phyloP scores from a whole-genome alignment of 2,888 invertebrate species.

The Ferdinandea cuprea region DNA sequence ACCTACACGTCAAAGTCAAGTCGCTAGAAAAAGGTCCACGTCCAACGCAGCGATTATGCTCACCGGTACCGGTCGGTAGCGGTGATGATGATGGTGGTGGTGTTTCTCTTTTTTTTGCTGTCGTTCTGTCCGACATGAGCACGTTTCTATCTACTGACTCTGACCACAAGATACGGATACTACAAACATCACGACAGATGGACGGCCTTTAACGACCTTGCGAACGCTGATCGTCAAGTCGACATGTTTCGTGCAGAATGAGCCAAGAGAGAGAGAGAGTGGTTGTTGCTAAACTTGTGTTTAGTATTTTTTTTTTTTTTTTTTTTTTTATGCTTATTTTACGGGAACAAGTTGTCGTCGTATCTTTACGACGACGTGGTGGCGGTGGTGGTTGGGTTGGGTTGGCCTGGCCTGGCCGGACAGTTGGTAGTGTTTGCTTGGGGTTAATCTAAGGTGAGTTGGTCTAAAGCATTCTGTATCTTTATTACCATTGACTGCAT shows the following conservation, averaged over 20 bases:
- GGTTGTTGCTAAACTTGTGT: constrained; percentile 64
- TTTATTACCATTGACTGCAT: constrained; percentile 56
- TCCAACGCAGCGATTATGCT: constrained; percentile 46
- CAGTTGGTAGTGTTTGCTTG: constrained; percentile 56
- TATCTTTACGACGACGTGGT: constrained; percentile 9
- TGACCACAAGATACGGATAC: constrained; percentile 44
- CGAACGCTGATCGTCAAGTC: constrained; percentile 60
- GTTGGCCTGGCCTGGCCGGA: too few relatives aligned
- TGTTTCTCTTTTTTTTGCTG: constrained; percentile 18
- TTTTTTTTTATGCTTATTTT: not conserved
- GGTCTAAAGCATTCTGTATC: constrained; percentile 50
- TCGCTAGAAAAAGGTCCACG: constrained; percentile 36
- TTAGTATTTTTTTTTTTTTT: not conserved
- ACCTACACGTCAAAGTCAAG: constrained; percentile 56
- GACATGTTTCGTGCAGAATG: constrained; percentile 23
- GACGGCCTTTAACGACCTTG: constrained; percentile 75
- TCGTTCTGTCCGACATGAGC: constrained; percentile 56
- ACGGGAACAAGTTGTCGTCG: constrained; percentile 51
- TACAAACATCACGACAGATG: constrained; percentile 41
- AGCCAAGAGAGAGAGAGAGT: constrained; percentile 28
- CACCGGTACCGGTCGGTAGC: too few relatives aligned
- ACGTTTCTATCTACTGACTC: constrained; percentile 64
- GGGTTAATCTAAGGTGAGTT: constrained; percentile 69
- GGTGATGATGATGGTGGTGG: constrained; percentile 15
- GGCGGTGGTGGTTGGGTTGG: not conserved